Evolutionary conservation across 2,797 vertebrate species (phyloP).

Genomic region (Nannoperca obscura): DNA sequence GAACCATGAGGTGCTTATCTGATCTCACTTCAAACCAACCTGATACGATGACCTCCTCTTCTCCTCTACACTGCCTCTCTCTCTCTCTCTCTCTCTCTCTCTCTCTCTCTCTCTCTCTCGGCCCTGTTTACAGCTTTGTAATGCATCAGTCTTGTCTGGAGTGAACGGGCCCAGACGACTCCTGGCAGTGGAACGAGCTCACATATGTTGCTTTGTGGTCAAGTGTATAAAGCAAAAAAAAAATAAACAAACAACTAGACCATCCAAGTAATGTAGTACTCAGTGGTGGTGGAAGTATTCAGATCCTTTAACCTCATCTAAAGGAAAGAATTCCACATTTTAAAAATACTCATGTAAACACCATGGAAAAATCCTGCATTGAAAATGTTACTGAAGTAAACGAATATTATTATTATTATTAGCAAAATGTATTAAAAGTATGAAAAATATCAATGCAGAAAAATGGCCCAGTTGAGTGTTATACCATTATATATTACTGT

Average conservation of each 20-base stretch:
- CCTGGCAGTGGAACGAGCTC: constrained; percentile 11
- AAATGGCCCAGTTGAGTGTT: neutral
- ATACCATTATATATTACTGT: neutral
- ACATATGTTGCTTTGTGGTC: neutral
- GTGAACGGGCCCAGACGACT: neutral
- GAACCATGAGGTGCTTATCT: constrained; percentile 77
- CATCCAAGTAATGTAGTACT: neutral
- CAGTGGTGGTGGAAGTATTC: neutral
- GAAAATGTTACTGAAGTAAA: neutral
- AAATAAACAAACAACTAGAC: neutral
- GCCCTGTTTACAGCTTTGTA: constrained; percentile 8
- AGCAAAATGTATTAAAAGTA: neutral
- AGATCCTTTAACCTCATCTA: neutral
- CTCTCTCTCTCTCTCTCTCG: constrained; percentile 4
- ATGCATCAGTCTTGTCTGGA: constrained; percentile 18
- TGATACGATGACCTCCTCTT: constrained; percentile 50
- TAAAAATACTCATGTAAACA: neutral
- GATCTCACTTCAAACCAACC: constrained; percentile 73
- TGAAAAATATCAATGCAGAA: neutral
- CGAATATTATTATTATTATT: neutral
- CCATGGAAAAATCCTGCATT: neutral
- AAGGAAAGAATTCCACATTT: neutral
- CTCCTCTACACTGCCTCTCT: constrained; percentile 18
- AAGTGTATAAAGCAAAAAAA: neutral
- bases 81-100: constrained; percentile 5